phyloP scores from a whole-genome alignment of 2,113 vertebrate species.

The Gasterosteus nipponicus region DNA sequence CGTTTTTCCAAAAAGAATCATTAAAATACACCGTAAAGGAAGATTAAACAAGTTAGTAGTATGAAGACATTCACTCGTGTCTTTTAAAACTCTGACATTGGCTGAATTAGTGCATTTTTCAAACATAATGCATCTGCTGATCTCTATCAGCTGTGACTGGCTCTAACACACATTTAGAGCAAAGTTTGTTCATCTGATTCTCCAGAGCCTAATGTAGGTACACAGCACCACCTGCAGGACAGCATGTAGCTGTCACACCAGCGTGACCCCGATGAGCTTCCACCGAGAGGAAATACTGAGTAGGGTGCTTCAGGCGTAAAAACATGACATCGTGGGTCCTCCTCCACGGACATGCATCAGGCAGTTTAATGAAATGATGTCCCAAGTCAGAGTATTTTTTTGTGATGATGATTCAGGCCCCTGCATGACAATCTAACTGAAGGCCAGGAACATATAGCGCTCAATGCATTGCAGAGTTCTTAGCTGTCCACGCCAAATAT shows the following conservation, averaged over 20 bases:
- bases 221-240: conserved; percentile 66
- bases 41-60: not conserved
- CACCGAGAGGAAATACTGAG: not conserved
- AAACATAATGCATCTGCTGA: not conserved
- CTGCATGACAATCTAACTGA: not conserved
- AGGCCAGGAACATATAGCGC: not conserved
- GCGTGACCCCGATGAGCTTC: not conserved
- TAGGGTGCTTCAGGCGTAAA: not conserved
- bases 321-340: not conserved
- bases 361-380: not conserved
- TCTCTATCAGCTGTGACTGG: not conserved
- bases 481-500: not conserved
- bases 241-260: not conserved
- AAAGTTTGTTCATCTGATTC: not conserved
- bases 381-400: not conserved
- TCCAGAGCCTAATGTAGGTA: not conserved
- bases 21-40: not conserved
- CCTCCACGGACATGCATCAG: not conserved
- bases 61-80: too few species aligned
- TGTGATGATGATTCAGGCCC: not conserved
- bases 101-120: not conserved
- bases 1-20: not conserved
- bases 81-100: not conserved
- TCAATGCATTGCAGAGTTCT: not conserved
- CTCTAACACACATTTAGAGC: not conserved